Conservation (phyloP, 30 jellyfish, hydroid and myxozoan genomes). For the Clytia hemisphaerica region DNA sequence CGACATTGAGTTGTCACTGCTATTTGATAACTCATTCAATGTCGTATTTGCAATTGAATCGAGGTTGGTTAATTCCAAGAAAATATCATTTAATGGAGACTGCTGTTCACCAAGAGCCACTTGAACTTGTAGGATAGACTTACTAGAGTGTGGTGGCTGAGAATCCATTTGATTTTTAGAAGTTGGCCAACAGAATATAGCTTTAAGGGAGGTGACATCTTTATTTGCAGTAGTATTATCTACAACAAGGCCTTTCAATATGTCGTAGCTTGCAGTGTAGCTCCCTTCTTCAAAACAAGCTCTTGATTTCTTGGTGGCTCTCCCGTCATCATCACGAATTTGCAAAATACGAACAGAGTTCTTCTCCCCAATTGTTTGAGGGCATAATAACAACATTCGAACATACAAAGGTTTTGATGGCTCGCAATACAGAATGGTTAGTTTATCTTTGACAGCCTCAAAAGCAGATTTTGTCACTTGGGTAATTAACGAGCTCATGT, state of each 20-base stretch:
- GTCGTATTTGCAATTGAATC: slow-evolving; percentile 5
- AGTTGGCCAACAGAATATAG: slow-evolving; percentile 9
- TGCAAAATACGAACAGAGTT: background rate
- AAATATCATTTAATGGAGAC: slow-evolving; percentile 22
- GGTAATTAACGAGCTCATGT: background rate
- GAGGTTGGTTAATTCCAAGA: slow-evolving; percentile 16
- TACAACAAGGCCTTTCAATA: background rate
- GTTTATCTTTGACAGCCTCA: background rate
- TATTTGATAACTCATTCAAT: background rate
- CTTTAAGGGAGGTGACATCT: slow-evolving; percentile 14
- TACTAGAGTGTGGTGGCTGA: slow-evolving; percentile 30
- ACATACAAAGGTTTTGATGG: background rate
- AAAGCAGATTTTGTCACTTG: background rate
- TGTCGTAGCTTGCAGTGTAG: slow-evolving; percentile 14
- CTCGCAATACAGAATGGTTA: background rate
- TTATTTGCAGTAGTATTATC: background rate
- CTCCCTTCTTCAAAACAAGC: background rate
- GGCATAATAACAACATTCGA: background rate
- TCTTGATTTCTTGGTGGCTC: background rate
- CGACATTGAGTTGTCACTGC: background rate
- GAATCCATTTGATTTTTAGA: background rate
- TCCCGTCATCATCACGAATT: background rate
- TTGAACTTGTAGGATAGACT: slow-evolving; percentile 13
- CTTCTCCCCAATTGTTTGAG: background rate
- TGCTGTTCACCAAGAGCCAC: slow-evolving; percentile 21